phyloP scores from a whole-genome alignment of 1,140 invertebrate species.

The Sitophilus oryzae region DNA sequence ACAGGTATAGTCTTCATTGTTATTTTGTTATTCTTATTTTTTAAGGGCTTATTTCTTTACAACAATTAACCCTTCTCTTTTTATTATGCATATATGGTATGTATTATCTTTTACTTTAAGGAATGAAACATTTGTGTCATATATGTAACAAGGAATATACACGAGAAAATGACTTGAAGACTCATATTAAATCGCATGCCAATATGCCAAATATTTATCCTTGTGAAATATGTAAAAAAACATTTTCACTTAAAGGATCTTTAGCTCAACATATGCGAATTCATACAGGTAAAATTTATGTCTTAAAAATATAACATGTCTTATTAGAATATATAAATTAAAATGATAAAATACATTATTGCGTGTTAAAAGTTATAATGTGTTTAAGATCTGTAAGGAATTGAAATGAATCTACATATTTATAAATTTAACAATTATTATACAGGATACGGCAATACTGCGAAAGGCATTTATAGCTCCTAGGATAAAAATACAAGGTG shows the following conservation, averaged over 20 bases:
- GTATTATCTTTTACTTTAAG: slow-evolving; percentile 11
- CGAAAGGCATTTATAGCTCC: too few species aligned
- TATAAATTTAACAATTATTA: background rate
- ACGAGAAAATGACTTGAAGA: slow-evolving; percentile 16
- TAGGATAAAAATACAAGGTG: too few species aligned
- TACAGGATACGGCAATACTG: background rate
- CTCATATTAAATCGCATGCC: slow-evolving; percentile 18
- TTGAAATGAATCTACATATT: background rate
- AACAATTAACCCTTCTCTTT: too few species aligned
- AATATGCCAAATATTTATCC: slow-evolving; percentile 16
- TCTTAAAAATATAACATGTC: background rate
- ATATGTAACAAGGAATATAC: slow-evolving; percentile 20
- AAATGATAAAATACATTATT: too few species aligned
- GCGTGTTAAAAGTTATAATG: too few species aligned
- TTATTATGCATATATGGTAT: background rate
- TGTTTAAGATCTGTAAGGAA: too few species aligned
- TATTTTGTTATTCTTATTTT: too few species aligned
- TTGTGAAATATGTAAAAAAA: slow-evolving; percentile 17
- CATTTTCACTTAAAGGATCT: slow-evolving; percentile 14
- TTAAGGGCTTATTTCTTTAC: too few species aligned
- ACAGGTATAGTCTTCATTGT: slow-evolving; percentile 4
- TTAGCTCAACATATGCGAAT: slow-evolving; percentile 15
- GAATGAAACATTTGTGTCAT: slow-evolving; percentile 12
- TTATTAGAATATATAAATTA: too few species aligned
- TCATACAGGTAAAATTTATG: slow-evolving; percentile 10